phyloP scores from a whole-genome alignment of 2,888 invertebrate species.

The Epirrhoe tristata region DNA sequence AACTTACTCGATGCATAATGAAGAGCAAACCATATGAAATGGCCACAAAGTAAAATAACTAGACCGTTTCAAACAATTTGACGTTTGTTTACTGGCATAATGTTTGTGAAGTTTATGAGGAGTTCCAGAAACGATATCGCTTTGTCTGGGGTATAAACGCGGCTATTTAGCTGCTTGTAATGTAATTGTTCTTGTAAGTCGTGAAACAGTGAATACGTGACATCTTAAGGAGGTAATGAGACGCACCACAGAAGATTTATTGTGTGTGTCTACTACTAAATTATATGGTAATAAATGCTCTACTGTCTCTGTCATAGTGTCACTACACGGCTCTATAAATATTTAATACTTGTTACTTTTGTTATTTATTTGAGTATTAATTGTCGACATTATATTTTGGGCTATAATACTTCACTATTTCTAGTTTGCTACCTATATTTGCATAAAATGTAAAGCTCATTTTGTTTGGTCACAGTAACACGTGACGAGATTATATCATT shows the following conservation, averaged over 20 bases:
- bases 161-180: slow-evolving; percentile 4
- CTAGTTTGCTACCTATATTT: too few relatives aligned
- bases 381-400: too few relatives aligned
- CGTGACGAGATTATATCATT: slow-evolving; percentile 15
- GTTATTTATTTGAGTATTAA: too few relatives aligned
- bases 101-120: slow-evolving; percentile 47
- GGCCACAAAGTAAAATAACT: slow-evolving; percentile 32
- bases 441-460: background rate
- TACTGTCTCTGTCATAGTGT: background rate
- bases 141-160: slow-evolving; percentile 16
- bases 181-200: background rate
- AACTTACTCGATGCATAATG: slow-evolving; percentile 23
- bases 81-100: slow-evolving; percentile 49
- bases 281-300: background rate
- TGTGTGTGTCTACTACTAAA: background rate
- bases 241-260: background rate
- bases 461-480: background rate
- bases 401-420: too few relatives aligned
- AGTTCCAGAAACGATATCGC: slow-evolving; percentile 46
- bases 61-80: slow-evolving; percentile 45
- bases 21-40: slow-evolving; percentile 39
- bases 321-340: background rate
- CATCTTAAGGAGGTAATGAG: background rate
- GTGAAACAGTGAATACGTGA: background rate
- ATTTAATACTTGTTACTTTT: too few relatives aligned